Percentiles rank a stretch among this genome's conserved stretches.
Conservation (phyloP, 2,888 invertebrate species). For the Sesia bembeciformis region DNA sequence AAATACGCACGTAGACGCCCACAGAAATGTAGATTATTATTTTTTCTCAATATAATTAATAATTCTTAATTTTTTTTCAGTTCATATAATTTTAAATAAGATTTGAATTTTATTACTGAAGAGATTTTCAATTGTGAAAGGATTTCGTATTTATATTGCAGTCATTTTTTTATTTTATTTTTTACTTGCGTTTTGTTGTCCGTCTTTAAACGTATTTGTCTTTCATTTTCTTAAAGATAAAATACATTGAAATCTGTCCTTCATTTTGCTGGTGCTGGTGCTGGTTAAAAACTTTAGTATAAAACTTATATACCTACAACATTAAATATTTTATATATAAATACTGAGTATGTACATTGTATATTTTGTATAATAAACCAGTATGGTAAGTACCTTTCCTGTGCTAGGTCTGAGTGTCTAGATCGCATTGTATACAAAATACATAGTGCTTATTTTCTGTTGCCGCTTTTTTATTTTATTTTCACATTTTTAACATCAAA, state of each 20-base stretch:
- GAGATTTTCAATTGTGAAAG: too few species aligned
- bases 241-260: background rate
- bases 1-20: too few species aligned
- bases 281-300: background rate
- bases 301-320: too few species aligned
- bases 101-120: too few species aligned
- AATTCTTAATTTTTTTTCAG: too few species aligned
- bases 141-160: too few species aligned
- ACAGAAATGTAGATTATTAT: too few species aligned
- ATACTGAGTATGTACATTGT: constrained; percentile 7
- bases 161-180: constrained; percentile 10
- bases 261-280: constrained; percentile 6
- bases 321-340: constrained; percentile 12
- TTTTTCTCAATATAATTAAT: too few species aligned
- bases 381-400: constrained; percentile 27
- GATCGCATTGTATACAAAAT: constrained; percentile 25
- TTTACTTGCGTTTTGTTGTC: constrained; percentile 31
- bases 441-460: constrained; percentile 45
- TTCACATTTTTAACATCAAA: constrained; percentile 17
- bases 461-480: constrained; percentile 49
- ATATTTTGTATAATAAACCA: background rate
- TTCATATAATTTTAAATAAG: too few species aligned
- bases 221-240: background rate
- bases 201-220: constrained; percentile 3
- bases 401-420: constrained; percentile 17